phyloP scores from a whole-genome alignment of 2,797 vertebrate species.

The Loriculus beryllinus region DNA sequence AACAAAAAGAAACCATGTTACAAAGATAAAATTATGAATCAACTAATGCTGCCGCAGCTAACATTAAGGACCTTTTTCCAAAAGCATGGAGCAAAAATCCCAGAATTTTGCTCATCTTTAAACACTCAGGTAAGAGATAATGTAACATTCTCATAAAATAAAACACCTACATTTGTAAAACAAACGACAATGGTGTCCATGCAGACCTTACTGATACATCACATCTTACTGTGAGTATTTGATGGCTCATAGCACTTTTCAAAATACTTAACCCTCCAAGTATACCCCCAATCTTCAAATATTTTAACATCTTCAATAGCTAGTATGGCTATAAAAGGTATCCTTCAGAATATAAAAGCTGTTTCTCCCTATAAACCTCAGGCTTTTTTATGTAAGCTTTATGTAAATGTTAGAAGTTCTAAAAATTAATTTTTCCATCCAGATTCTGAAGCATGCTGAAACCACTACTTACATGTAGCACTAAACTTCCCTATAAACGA shows the following conservation, averaged over 20 bases:
- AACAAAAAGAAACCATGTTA: neutral
- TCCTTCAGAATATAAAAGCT: neutral
- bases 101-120: neutral
- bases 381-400: neutral
- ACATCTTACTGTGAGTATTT: neutral
- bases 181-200: neutral
- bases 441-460: neutral
- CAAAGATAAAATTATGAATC: neutral
- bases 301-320: neutral
- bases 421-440: neutral
- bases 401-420: neutral
- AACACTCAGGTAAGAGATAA: neutral
- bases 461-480: neutral
- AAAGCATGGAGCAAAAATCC: neutral
- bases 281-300: neutral
- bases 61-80: neutral
- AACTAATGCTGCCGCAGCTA: neutral
- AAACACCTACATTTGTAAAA: neutral
- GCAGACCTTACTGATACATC: neutral
- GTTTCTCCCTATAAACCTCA: neutral
- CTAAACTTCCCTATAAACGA: neutral
- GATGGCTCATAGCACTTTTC: neutral
- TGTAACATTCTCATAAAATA: neutral
- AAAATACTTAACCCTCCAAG: neutral
- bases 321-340: neutral